Conservation (phyloP, 2,113 vertebrate species). For the Eulemur macaco region DNA sequence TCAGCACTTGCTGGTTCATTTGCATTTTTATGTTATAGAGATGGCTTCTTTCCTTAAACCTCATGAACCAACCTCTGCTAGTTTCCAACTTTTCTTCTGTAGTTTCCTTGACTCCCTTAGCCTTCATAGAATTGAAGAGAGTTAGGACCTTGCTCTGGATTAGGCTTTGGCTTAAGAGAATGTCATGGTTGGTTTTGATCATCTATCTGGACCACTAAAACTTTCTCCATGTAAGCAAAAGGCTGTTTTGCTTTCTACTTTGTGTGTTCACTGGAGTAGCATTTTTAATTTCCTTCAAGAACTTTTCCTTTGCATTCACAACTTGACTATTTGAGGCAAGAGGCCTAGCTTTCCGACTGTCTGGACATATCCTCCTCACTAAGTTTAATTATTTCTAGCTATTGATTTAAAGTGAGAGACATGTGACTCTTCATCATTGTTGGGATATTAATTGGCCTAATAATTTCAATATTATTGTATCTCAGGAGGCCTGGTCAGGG, state of each 20-base stretch:
- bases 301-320: background rate
- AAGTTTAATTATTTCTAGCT: background rate
- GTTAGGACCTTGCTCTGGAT: background rate
- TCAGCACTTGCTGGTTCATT: background rate
- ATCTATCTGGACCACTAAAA: background rate
- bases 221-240: background rate
- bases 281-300: background rate
- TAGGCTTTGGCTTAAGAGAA: background rate
- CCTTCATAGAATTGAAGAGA: background rate
- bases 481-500: background rate
- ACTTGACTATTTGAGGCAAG: background rate
- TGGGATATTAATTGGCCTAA: background rate
- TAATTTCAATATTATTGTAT: background rate
- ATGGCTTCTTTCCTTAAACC: background rate
- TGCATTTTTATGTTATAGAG: background rate
- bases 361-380: background rate
- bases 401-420: background rate
- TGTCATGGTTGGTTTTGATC: background rate
- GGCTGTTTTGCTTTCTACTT: background rate
- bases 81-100: background rate
- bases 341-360: background rate
- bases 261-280: background rate
- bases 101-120: background rate
- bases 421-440: background rate
- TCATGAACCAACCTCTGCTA: background rate